Evolutionary conservation across 2,113 vertebrate genomes (phyloP), one percentile per base, ranked within the genome.

Genomic region (Chloropsis hardwickii): DNA sequence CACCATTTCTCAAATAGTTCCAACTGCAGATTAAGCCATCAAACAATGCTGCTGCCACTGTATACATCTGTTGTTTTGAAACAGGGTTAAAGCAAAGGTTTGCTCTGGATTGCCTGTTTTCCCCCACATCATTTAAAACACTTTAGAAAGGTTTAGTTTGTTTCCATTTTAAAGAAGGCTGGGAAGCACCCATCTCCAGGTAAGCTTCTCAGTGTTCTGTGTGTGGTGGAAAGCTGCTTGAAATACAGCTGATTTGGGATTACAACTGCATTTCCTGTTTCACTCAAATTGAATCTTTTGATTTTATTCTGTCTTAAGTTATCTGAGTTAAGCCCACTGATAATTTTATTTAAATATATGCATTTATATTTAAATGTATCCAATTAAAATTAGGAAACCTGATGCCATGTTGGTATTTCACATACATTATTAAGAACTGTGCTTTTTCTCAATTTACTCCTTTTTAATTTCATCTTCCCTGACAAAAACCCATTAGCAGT

Each of bases 151-250:
- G 62, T 70, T 82, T 89, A 22, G 44, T 71, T 92, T 91, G 69
- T 87, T 91, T 73, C 28, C 14, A 12, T 85, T 73, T 95, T 86
- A 74, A 95, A 91, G 77, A 73, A 69, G 44, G 15, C 42, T 93
- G 64, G 53, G 84, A 71, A 76, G 40, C 64, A 31, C 18, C 47
- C 16, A 0, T 73, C 17, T 80, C 24, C 65, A 81, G 83, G 93
- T 90, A 90, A 94, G 86, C 58, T 82, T 16, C 40, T 7, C 35
- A 42, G 67, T 81, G 56, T 92, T 73, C 33, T 71, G 1, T 40
- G 14, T 62, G 24, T n/a, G 5, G 6, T 60, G 78, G 35, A 37
- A 69, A 78, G 48, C 62, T 89, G 60, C 31, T 71, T 78, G 33
- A 13, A 88, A 5, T 40, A n/a, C 21, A 71, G 51, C 54, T 70